Conservation (phyloP, 2,113 vertebrate species). For the Callipepla californica region DNA sequence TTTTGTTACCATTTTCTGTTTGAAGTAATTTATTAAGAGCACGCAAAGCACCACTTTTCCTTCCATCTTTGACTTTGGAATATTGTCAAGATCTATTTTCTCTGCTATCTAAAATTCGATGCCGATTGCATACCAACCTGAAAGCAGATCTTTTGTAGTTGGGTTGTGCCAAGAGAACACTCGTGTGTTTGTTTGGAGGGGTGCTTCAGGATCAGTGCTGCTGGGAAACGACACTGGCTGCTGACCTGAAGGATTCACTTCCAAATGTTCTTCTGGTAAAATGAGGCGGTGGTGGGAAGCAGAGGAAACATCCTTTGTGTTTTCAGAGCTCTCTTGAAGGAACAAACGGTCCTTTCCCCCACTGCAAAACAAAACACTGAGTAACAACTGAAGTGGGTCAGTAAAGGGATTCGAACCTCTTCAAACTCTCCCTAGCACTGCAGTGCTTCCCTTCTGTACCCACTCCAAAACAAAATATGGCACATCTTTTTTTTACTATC, state of each 20-base stretch:
- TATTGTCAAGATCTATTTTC: accelerated
- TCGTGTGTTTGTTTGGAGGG: background rate
- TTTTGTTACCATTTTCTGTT: background rate
- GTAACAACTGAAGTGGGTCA: background rate
- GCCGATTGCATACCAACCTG: conserved; percentile 75
- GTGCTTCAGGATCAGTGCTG: background rate
- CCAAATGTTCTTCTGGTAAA: background rate
- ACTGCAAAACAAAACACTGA: background rate
- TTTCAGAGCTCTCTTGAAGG: conserved; percentile 75
- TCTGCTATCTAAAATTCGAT: background rate
- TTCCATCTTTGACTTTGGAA: background rate
- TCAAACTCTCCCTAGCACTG: background rate
- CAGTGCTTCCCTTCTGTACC: background rate
- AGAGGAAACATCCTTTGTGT: background rate
- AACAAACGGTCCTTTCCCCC: conserved; percentile 85
- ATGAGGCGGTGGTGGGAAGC: background rate
- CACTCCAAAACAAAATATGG: background rate
- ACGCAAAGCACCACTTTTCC: accelerated
- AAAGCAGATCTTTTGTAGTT: conserved; percentile 84
- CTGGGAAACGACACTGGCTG: background rate
- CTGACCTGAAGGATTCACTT: background rate
- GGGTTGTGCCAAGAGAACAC: conserved; percentile 61
- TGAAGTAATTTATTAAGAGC: accelerated
- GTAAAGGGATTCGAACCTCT: background rate
- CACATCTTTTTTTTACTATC: background rate